phyloP scores from a whole-genome alignment of 2,797 vertebrate genomes.

The Rhinichthys osculus region DNA sequence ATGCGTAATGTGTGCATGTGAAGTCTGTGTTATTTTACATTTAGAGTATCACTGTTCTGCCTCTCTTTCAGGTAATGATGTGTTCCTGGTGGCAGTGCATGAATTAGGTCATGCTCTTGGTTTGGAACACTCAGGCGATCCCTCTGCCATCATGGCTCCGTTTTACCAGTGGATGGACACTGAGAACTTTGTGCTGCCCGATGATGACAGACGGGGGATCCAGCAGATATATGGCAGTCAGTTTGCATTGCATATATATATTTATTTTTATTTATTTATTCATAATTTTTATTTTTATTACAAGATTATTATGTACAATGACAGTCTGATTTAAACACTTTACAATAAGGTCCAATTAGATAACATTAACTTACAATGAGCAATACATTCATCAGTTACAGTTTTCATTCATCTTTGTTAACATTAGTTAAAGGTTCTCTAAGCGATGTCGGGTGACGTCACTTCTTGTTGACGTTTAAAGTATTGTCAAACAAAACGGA shows the following conservation, averaged over 20 bases:
- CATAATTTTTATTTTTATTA: not conserved
- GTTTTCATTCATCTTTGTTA: not conserved
- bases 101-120: slow-evolving; percentile 92
- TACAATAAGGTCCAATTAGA: not conserved
- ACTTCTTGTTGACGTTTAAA: no score
- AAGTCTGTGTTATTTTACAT: not conserved
- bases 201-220: slow-evolving; percentile 89
- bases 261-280: not conserved
- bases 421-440: not conserved
- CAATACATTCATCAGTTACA: not conserved
- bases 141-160: slow-evolving; percentile 92
- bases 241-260: slow-evolving; percentile 27
- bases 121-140: slow-evolving; percentile 89
- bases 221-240: slow-evolving; percentile 87
- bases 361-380: not conserved
- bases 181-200: slow-evolving; percentile 87
- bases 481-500: no score
- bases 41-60: not conserved
- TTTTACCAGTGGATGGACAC: slow-evolving; percentile 97
- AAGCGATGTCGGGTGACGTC: no score
- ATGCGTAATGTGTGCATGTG: not conserved
- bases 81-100: slow-evolving; percentile 92
- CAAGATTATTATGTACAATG: not conserved
- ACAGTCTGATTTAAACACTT: not conserved
- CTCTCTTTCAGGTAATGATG: slow-evolving; percentile 83